Percentiles rank a stretch among this genome's conserved stretches.
phyloP scores from a whole-genome alignment of 2,888 invertebrate genomes.

The Dasypolia templi region DNA sequence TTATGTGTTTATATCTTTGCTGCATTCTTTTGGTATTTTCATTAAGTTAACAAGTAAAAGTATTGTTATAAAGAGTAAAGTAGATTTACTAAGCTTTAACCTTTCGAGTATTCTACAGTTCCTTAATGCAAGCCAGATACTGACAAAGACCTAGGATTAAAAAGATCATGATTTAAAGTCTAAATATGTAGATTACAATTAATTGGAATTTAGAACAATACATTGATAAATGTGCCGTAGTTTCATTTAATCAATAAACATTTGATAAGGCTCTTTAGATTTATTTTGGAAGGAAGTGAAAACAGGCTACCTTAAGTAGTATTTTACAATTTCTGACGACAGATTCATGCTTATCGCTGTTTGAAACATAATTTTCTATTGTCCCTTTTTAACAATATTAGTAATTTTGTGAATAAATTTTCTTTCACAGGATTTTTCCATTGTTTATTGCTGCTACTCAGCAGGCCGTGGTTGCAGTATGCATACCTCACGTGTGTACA shows the following conservation, averaged over 20 bases:
- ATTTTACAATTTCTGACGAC: background rate
- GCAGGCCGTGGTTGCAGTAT: slow-evolving; percentile 69
- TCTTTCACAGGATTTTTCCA: slow-evolving; percentile 69
- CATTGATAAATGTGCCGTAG: slow-evolving; percentile 1
- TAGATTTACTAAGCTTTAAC: background rate
- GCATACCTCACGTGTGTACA: slow-evolving; percentile 77
- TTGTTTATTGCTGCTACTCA: slow-evolving; percentile 38
- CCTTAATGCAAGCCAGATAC: background rate
- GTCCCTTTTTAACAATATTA: background rate
- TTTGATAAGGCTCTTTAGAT: background rate
- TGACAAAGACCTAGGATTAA: slow-evolving; percentile 6
- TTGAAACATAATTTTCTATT: background rate
- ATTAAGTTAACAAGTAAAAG: background rate
- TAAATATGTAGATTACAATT: background rate
- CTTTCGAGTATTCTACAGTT: background rate
- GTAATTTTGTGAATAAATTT: background rate
- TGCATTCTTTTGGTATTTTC: background rate
- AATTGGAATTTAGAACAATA: slow-evolving; percentile 12
- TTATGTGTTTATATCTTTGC: too few relatives aligned
- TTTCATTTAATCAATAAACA: background rate
- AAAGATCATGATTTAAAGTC: slow-evolving; percentile 4
- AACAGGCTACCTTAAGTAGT: background rate
- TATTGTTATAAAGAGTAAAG: background rate
- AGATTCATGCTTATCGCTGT: background rate
- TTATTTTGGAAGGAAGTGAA: background rate